These are phyloP conservation scores for Aleadryas rufinucha DNA, from an alignment of 2,113 vertebrate genomes.

Conservation along the genomic window DNA sequence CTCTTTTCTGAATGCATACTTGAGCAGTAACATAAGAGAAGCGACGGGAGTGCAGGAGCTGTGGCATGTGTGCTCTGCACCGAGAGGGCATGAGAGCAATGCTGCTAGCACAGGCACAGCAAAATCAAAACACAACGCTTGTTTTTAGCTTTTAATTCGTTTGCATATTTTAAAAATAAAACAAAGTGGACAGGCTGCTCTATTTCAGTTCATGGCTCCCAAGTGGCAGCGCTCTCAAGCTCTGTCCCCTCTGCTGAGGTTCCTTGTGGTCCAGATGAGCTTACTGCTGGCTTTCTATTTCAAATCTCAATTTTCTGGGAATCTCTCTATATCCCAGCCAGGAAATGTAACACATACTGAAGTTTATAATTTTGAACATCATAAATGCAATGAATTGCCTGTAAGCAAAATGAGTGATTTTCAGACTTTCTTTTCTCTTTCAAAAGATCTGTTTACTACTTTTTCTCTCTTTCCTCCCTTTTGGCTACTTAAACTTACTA, in stretches of 20 bases:
- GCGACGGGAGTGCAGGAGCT: not conserved
- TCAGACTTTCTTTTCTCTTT: not conserved
- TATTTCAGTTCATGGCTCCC: not conserved
- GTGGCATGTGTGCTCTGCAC: not conserved
- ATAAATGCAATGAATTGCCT: not conserved
- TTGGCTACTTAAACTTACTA: not conserved
- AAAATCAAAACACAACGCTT: not conserved
- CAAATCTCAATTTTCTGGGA: not conserved
- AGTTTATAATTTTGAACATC: not conserved
- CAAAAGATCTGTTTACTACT: not conserved
- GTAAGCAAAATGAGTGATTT: not conserved
- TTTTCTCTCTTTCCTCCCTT: not conserved
- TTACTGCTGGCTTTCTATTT: slow-evolving; percentile 26
- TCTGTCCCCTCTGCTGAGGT: not conserved
- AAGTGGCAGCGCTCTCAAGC: not conserved
- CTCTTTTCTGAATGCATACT: slow-evolving; percentile 42
- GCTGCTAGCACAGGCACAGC: not conserved
- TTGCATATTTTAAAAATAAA: not conserved
- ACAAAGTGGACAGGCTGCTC: not conserved
- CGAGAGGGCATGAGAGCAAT: not conserved
- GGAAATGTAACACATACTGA: not conserved
- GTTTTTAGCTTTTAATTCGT: not conserved
- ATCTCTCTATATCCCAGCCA: not conserved
- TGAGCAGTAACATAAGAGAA: slow-evolving; percentile 54
- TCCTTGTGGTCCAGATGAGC: not conserved